Percentiles rank a stretch among this genome's conserved stretches.
These are phyloP conservation scores for Acronicta psi DNA, from an alignment of 2,888 invertebrate genomes.

Conservation along the genomic window DNA sequence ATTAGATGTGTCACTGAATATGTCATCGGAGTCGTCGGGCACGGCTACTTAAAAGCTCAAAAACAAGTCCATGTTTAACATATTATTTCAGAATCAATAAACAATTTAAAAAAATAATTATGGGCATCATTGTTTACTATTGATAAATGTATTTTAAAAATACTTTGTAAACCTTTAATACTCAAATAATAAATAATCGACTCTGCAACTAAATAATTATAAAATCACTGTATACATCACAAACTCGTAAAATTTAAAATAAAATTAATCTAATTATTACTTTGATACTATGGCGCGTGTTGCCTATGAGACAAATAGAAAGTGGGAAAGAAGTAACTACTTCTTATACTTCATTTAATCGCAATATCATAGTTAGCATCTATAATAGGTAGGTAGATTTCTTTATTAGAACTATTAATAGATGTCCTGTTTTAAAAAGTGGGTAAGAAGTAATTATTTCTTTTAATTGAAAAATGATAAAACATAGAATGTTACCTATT, in stretches of 20 bases:
- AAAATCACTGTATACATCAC: constrained; percentile 30
- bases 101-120: background rate
- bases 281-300: constrained; percentile 27
- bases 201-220: constrained; percentile 16
- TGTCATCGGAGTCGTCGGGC: constrained; percentile 40
- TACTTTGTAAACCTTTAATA: constrained; percentile 17
- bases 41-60: constrained; percentile 17
- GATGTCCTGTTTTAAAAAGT: no score
- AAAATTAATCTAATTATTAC: constrained; percentile 13
- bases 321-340: constrained; percentile 25
- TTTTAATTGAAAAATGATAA: no score
- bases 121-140: constrained; percentile 3
- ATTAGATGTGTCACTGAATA: constrained; percentile 13
- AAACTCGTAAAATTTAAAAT: constrained; percentile 7
- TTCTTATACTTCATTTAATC: no score
- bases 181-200: constrained; percentile 23
- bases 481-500: no score
- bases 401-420: no score
- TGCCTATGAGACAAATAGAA: constrained; percentile 5
- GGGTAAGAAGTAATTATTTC: no score
- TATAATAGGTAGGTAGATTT: no score
- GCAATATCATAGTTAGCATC: no score
- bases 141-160: constrained; percentile 5
- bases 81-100: background rate
- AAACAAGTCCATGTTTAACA: constrained; percentile 6